Evolutionary conservation across 2,797 vertebrate genomes (phyloP).

Genomic region (Gephyroberyx darwinii): DNA sequence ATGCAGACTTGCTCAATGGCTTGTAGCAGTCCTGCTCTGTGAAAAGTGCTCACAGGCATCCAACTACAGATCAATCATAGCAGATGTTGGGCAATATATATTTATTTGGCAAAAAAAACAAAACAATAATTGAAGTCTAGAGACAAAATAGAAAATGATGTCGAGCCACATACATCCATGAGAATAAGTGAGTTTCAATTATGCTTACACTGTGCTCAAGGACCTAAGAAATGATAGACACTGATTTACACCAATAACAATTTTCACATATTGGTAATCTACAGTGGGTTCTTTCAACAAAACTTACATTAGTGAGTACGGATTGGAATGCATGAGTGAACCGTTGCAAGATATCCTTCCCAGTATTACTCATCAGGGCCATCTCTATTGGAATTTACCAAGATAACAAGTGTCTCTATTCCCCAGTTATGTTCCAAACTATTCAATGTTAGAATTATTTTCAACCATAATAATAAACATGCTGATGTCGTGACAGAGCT

Average conservation of each 20-base stretch:
- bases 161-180: conserved; percentile 53
- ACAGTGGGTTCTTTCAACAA: conserved; percentile 53
- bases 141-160: conserved; percentile 48
- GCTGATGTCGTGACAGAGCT: conserved; percentile 15
- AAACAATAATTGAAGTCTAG: conserved; percentile 47
- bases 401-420: conserved; percentile 6
- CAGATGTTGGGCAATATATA: conserved; percentile 61
- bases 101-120: conserved; percentile 49
- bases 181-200: conserved; percentile 38
- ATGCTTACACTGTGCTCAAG: conserved; percentile 40
- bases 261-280: conserved; percentile 49
- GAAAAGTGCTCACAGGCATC: conserved; percentile 62
- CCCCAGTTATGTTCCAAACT: conserved; percentile 11
- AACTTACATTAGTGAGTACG: conserved; percentile 32
- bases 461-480: conserved; percentile 32
- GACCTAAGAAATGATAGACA: conserved; percentile 50
- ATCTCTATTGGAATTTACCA: conserved; percentile 8
- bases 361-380: conserved; percentile 16
- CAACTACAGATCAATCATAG: conserved; percentile 61
- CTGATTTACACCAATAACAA: conserved; percentile 64
- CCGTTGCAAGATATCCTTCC: conserved; percentile 58
- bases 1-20: conserved; percentile 70
- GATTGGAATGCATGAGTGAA: conserved; percentile 64
- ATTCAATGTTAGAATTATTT: conserved; percentile 26
- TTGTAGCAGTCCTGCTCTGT: conserved; percentile 56